Percentiles rank a stretch among this genome's conserved stretches.
Evolutionary conservation across 2,113 vertebrate genomes (phyloP).

Genomic region (Chloropsis cyanopogon): DNA sequence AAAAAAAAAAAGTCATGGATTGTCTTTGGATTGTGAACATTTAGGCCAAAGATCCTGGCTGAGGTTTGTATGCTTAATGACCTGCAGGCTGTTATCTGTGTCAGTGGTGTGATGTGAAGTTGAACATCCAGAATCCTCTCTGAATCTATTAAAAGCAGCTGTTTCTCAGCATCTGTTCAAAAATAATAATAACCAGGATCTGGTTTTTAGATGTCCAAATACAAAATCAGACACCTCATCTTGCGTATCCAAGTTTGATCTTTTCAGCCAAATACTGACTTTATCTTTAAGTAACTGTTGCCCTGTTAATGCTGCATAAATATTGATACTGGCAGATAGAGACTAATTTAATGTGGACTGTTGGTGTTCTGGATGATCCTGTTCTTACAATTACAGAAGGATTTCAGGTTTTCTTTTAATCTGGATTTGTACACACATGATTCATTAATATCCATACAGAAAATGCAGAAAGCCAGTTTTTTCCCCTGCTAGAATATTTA

Average conservation of each 20-base stretch:
- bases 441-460: neutral
- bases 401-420: neutral
- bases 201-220: neutral
- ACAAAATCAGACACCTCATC: conserved; percentile 34
- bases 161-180: neutral
- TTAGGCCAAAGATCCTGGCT: conserved; percentile 18
- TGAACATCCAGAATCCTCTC: neutral
- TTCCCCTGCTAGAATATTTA: neutral
- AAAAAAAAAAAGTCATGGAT: neutral
- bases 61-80: neutral
- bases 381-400: neutral
- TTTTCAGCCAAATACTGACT: conserved; percentile 1
- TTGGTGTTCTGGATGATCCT: neutral
- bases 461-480: neutral
- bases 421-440: neutral
- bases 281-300: conserved; percentile 4
- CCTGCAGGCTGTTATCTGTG: conserved; percentile 17
- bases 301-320: neutral
- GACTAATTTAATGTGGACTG: neutral
- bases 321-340: neutral
- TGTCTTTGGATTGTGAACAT: neutral
- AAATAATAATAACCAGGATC: conserved; percentile 8
- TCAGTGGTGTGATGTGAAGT: neutral
- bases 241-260: neutral
- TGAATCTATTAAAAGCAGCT: conserved; percentile 46